These are phyloP conservation scores for Premnoplex brunnescens DNA, from an alignment of 2,797 vertebrate species.

Conservation along the genomic window DNA sequence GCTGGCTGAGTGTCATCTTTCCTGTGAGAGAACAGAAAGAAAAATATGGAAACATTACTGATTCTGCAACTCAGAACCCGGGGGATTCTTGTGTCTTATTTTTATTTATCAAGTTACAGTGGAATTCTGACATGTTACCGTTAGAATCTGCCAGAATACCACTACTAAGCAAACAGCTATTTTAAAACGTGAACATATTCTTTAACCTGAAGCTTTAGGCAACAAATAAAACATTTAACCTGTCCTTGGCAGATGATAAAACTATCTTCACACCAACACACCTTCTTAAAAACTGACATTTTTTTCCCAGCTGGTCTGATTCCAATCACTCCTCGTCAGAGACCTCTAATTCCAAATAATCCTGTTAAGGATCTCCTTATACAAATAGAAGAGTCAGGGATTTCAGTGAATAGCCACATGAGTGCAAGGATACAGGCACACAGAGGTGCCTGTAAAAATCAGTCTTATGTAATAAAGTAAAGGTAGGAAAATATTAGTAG, in stretches of 20 bases:
- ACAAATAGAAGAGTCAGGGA: background rate
- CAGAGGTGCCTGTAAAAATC: background rate
- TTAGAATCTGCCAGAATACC: background rate
- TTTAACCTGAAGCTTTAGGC: background rate
- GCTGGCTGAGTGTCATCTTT: slow-evolving; percentile 64
- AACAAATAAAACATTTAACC: background rate
- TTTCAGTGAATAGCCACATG: background rate
- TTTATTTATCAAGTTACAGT: background rate
- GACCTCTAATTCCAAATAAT: background rate
- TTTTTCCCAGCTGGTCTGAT: background rate
- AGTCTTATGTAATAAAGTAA: background rate
- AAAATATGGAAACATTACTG: background rate
- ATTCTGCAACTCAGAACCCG: background rate
- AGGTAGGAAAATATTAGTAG: background rate
- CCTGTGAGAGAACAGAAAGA: slow-evolving; percentile 63
- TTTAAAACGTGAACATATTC: background rate
- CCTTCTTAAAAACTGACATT: background rate
- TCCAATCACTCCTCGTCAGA: background rate
- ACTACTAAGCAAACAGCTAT: background rate
- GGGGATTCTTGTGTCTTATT: background rate
- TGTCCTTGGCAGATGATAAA: background rate
- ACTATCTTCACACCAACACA: background rate
- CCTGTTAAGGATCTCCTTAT: background rate
- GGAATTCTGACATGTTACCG: background rate
- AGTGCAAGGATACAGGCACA: background rate